These are phyloP conservation scores for Cyclophora albipunctata DNA, from an alignment of 2,888 invertebrate genomes.

Conservation along the genomic window DNA sequence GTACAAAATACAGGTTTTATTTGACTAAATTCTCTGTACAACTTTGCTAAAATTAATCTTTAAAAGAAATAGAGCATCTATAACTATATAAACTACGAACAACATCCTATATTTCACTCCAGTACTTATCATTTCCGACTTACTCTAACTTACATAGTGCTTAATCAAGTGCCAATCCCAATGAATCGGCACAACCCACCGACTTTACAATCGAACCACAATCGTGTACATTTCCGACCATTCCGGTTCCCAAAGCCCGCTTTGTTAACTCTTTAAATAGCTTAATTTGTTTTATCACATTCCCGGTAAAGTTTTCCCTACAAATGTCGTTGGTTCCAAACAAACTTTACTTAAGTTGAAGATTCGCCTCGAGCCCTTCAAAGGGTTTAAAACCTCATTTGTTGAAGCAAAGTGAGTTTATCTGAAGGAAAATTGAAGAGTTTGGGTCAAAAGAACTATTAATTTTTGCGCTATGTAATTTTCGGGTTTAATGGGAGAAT, in stretches of 20 bases:
- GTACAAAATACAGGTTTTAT: too few species aligned
- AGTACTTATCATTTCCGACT: too few species aligned
- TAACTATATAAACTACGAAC: too few species aligned
- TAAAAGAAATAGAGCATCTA: too few species aligned
- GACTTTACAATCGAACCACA: too few species aligned
- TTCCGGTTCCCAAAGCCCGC: neutral
- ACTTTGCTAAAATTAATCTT: too few species aligned
- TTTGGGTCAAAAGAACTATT: slow-evolving; percentile 18
- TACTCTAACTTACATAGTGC: too few species aligned
- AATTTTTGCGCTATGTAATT: slow-evolving; percentile 10
- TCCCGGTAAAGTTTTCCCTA: slow-evolving; percentile 21
- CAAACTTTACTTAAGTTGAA: slow-evolving; percentile 37
- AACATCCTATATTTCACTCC: too few species aligned
- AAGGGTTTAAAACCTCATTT: slow-evolving; percentile 37
- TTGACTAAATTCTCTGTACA: too few species aligned
- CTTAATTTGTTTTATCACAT: slow-evolving; percentile 26
- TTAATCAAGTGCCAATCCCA: too few species aligned
- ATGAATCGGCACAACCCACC: too few species aligned
- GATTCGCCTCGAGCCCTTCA: slow-evolving; percentile 25
- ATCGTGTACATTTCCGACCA: too few species aligned
- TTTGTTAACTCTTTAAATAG: slow-evolving; percentile 16
- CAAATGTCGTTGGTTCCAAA: slow-evolving; percentile 37
- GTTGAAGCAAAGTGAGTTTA: slow-evolving; percentile 29
- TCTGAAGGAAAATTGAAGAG: slow-evolving; percentile 25
- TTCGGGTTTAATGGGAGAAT: neutral